Conservation (phyloP, 2,797 vertebrate species). For the Acanthis flammea region DNA sequence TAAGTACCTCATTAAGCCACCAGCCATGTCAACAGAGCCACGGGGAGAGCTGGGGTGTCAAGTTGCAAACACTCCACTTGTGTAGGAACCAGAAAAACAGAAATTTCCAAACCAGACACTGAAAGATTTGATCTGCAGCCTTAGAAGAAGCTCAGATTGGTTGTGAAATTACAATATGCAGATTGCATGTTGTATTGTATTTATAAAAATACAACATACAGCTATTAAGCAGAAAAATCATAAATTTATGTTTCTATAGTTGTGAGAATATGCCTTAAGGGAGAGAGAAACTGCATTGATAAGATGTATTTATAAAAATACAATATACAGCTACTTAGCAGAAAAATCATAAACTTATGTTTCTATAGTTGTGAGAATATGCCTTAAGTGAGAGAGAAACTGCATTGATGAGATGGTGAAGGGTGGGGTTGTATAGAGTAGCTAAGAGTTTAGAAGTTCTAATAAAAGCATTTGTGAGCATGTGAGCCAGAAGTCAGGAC, state of each 20-base stretch:
- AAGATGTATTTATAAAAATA: not conserved
- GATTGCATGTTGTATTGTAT: not conserved
- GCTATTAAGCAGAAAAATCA: not conserved
- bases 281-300: not conserved
- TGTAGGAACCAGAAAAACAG: not conserved
- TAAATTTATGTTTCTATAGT: not conserved
- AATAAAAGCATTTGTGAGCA: not conserved
- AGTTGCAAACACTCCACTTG: not conserved
- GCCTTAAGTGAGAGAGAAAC: not conserved
- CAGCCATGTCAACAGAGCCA: not conserved
- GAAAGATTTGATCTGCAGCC: not conserved
- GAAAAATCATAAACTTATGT: not conserved
- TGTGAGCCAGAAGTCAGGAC: not conserved
- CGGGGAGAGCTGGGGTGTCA: not conserved
- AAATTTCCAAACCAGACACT: not conserved
- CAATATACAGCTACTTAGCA: no score
- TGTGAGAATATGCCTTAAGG: not conserved
- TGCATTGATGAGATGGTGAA: not conserved
- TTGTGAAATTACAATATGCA: not conserved
- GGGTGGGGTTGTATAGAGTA: not conserved
- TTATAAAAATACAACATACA: not conserved
- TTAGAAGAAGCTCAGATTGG: not conserved
- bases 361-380: not conserved
- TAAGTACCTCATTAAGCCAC: slow-evolving; percentile 24
- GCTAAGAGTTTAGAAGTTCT: not conserved